Conservation (phyloP, 2,888 invertebrate species). For the Pseudococcus viburni region DNA sequence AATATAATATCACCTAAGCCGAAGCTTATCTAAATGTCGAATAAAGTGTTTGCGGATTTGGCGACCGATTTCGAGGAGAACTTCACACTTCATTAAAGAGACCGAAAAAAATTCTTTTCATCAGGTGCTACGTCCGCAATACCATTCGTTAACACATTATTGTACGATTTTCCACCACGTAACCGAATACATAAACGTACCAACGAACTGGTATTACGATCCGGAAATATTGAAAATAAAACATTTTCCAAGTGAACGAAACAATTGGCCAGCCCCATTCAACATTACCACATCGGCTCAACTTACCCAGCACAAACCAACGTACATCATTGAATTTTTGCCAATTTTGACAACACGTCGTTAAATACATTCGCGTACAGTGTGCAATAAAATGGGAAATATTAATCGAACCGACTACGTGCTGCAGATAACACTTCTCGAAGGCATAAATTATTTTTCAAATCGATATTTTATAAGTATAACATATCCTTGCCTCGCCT, state of each 20-base stretch:
- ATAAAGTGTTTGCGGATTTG: not conserved
- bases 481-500: not conserved
- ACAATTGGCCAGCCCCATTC: not conserved
- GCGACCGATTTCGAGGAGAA: not conserved
- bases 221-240: not conserved
- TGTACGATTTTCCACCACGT: not conserved
- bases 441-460: not conserved
- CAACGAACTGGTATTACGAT: not conserved
- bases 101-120: not conserved
- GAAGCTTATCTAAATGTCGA: not conserved
- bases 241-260: constrained; percentile 5
- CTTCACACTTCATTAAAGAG: not conserved
- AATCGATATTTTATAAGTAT: not conserved
- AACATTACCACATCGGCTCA: not conserved
- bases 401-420: not conserved
- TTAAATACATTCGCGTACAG: not conserved
- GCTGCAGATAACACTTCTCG: constrained; percentile 11
- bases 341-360: not conserved
- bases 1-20: no score
- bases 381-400: not conserved
- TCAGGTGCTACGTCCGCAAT: not conserved
- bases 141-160: not conserved
- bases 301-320: not conserved
- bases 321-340: constrained; percentile 11
- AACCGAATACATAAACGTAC: not conserved